Evolutionary conservation across 2,113 vertebrate species (phyloP), one percentile per base, ranked within the genome.

Genomic region (Laticauda colubrina): DNA sequence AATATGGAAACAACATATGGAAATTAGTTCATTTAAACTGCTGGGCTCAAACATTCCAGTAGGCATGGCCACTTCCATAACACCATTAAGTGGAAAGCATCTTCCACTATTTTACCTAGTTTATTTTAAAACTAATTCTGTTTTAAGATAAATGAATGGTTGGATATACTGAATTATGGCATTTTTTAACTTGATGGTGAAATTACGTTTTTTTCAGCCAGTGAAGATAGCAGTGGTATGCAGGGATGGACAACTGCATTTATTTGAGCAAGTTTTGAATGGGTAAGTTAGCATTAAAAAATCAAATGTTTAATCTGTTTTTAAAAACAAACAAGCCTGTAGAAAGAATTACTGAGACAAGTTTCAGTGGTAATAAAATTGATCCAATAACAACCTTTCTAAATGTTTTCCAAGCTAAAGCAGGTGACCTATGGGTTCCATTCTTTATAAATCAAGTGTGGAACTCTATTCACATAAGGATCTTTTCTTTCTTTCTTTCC

Each of bases 261-360:
- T 99, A 94, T 99, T 99, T 96, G 99, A 99, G 97, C 99, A 99
- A 97, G 98, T 99, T 96, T 97, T 99, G 95, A 99, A 99, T 96
- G 99, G 99, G 99, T 99, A 97, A 98, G 99, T 97, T 93, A 20
- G 43, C 90, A 61, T 93, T 43, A 88, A 90, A 89, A 11, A 55
- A 43, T 20, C 8, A 56, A n/a, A 90, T 0, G 10, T 95, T 91
- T 90, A 89, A 89, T 9, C 29, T 57, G 11, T 64, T 69, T 91
- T 24, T 29, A 26, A 86, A 48, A 85, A 29, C 11, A 69, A 69
- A n/a, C 14, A 69, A 34, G 64, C 14, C 3, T 43, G 3, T 20
- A 91, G 92, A 57, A n/a, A 69, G 15, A 59, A 88, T 20, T 89
- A 57, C 8, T 24, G 89, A 64, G 51, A 48, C 24, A 57, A 39